phyloP scores from a whole-genome alignment of 2,113 vertebrate species.

The Tachycineta bicolor region DNA sequence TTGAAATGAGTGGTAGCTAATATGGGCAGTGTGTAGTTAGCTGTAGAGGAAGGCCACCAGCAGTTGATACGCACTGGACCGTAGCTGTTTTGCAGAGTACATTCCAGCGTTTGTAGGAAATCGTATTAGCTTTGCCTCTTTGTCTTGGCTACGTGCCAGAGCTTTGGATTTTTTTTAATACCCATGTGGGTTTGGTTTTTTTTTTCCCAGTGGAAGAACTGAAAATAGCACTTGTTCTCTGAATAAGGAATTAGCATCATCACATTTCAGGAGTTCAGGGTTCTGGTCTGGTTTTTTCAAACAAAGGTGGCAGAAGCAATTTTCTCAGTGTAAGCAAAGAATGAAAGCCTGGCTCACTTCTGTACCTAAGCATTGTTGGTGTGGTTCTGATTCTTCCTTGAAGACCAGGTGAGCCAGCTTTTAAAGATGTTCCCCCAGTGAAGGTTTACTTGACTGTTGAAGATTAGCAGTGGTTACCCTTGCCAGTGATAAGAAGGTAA shows the following conservation, averaged over 20 bases:
- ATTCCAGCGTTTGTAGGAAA: not conserved
- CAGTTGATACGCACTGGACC: not conserved
- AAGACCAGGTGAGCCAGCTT: not conserved
- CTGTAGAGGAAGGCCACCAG: not conserved
- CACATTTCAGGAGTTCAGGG: not conserved
- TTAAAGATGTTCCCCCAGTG: not conserved
- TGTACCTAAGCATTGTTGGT: not conserved
- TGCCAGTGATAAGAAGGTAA: not conserved
- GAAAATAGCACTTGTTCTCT: conserved; percentile 6
- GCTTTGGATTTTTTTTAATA: not conserved
- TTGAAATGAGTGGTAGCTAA: not conserved
- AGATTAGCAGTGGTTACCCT: not conserved
- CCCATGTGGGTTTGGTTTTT: not conserved
- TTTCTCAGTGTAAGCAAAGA: not conserved
- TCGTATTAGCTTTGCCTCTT: conserved; percentile 9
- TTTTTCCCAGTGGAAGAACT: not conserved
- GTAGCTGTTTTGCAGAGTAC: not conserved
- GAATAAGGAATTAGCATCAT: not conserved
- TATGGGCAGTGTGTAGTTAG: not conserved
- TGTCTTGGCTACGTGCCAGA: not conserved
- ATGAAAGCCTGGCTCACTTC: not conserved
- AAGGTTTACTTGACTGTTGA: not conserved
- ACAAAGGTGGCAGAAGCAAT: not conserved
- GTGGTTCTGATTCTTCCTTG: not conserved
- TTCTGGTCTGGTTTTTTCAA: not conserved